Conservation (phyloP, 2,888 invertebrate species). For the Cephus nigrinus region DNA sequence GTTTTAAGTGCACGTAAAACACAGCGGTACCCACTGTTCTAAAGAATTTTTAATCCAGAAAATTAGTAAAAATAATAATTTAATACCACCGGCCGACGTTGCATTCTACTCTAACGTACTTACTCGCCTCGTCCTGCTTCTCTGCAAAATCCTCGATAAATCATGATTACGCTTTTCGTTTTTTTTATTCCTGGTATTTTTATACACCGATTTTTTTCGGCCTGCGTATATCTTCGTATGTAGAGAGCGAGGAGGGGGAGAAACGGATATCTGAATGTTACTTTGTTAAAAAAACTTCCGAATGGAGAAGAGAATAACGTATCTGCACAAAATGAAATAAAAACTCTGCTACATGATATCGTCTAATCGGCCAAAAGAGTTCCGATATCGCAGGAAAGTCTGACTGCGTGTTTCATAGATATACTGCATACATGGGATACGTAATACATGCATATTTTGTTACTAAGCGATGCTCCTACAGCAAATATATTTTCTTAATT, state of each 20-base stretch:
- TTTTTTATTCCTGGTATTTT: background rate
- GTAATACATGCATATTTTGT: background rate
- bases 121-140: constrained; percentile 1
- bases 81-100: background rate
- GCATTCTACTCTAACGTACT: constrained; percentile 12
- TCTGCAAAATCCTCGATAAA: constrained; percentile 21
- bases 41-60: constrained; percentile 11
- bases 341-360: background rate
- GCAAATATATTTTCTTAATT: background rate
- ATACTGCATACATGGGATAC: background rate
- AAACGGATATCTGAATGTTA: background rate
- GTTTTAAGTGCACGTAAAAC: background rate
- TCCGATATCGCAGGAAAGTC: background rate
- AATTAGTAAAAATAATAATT: constrained; percentile 21
- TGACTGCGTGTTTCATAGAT: background rate
- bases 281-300: background rate
- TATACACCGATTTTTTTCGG: background rate
- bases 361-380: background rate
- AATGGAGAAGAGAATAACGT: background rate
- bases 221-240: background rate
- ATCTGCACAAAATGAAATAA: background rate
- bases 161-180: constrained; percentile 22
- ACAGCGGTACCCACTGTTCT: background rate
- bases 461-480: background rate
- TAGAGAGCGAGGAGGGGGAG: background rate